Evolutionary conservation across 1,140 invertebrate genomes (phyloP).

Genomic region (Phortica variegata): DNA sequence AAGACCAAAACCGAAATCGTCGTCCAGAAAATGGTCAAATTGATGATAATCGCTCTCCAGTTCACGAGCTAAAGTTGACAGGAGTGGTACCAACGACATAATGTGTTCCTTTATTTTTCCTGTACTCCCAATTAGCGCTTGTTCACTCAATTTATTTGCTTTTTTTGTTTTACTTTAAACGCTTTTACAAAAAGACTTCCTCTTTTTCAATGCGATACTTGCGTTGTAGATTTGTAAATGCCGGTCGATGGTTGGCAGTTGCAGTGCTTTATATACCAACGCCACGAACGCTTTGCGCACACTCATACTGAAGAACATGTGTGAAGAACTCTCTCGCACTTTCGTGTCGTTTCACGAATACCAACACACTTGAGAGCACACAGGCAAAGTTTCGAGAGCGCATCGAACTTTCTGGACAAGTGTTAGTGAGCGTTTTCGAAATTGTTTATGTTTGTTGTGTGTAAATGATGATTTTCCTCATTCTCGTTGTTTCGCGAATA

Average conservation of each 20-base stretch:
- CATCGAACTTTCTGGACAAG: neutral
- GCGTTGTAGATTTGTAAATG: no score
- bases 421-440: conserved; percentile 9
- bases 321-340: conserved; percentile 27
- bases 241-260: no score
- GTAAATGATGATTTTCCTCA: no score
- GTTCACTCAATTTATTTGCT: conserved; percentile 1
- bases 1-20: conserved; percentile 51
- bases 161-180: conserved; percentile 1
- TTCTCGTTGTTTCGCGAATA: neutral
- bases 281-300: conserved; percentile 17
- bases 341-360: no score
- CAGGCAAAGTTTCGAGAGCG: no score
- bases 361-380: no score
- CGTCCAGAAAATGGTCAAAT: conserved; percentile 36
- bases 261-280: conserved; percentile 33
- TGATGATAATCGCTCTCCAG: conserved; percentile 29
- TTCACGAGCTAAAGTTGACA: conserved; percentile 40
- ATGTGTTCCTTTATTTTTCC: conserved; percentile 11
- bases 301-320: conserved; percentile 13
- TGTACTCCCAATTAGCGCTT: neutral
- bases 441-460: conserved; percentile 12
- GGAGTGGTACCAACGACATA: conserved; percentile 50
- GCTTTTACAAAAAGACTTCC: no score
- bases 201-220: no score